phyloP scores from a whole-genome alignment of 2,113 vertebrate species.

The Trochalopteron elliotii region DNA sequence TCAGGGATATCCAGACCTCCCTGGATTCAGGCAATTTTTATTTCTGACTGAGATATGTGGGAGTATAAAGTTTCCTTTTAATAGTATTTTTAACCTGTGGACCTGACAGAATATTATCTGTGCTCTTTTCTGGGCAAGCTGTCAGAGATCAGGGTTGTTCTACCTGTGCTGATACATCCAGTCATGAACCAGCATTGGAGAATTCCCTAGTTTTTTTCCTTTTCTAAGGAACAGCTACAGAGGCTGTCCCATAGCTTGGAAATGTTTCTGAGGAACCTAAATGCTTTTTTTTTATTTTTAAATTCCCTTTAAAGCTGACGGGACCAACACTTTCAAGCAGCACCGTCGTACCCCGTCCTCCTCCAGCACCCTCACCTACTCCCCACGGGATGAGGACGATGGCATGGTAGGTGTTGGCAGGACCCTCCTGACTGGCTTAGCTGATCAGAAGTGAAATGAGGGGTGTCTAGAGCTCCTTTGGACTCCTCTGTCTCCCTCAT shows the following conservation, averaged over 20 bases:
- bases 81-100: neutral
- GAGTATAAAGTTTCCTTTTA: neutral
- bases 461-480: neutral
- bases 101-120: neutral
- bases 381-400: conserved; percentile 91
- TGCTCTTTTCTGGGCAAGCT: neutral
- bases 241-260: neutral
- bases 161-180: neutral
- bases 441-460: neutral
- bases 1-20: neutral
- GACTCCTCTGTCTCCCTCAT: neutral
- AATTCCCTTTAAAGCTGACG: conserved; percentile 77
- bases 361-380: conserved; percentile 92
- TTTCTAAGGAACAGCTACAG: neutral
- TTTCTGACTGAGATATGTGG: neutral
- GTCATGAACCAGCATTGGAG: neutral
- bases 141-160: neutral
- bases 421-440: neutral
- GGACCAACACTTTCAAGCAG: conserved; percentile 87
- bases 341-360: conserved; percentile 93
- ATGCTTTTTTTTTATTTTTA: neutral
- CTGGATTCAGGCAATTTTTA: neutral
- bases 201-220: neutral
- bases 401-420: conserved; percentile 84
- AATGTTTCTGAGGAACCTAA: neutral